A percentile compares a stretch with the other conserved stretches of the same genome.
Conservation (phyloP, 2,113 vertebrate genomes). For the Struthidea cinerea region DNA sequence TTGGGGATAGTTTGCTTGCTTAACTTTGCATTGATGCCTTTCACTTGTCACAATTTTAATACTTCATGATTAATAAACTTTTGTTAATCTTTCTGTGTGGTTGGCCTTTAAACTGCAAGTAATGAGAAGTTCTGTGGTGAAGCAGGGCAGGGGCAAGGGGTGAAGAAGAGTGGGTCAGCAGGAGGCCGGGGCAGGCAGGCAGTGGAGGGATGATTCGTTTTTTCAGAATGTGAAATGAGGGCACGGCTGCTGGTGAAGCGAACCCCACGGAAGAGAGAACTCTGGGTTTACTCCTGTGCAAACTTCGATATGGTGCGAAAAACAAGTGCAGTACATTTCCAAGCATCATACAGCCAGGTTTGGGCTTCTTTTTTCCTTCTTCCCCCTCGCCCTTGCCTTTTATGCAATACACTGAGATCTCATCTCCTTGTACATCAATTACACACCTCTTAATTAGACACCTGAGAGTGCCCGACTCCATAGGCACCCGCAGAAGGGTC, state of each 20-base stretch:
- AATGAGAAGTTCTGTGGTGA: neutral
- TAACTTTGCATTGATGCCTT: slow-evolving; percentile 55
- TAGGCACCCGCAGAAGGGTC: slow-evolving; percentile 43
- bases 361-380: neutral
- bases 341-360: neutral
- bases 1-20: slow-evolving; percentile 57
- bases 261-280: neutral
- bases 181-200: rapidly evolving
- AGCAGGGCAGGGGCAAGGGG: too few relatives aligned
- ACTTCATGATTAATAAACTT: slow-evolving; percentile 62
- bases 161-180: rapidly evolving
- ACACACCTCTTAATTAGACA: slow-evolving; percentile 47
- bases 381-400: neutral
- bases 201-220: neutral
- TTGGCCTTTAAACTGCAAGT: neutral
- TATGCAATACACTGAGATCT: neutral
- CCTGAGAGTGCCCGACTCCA: slow-evolving; percentile 30
- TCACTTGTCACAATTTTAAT: slow-evolving; percentile 58
- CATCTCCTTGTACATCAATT: slow-evolving; percentile 42
- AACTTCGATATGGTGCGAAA: neutral
- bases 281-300: rapidly evolving
- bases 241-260: rapidly evolving
- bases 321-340: neutral
- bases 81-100: slow-evolving; percentile 57
- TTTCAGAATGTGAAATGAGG: neutral